Base-by-base conservation (phyloP, 2,797 vertebrate genomes). In the Xenopus petersii region DNA sequence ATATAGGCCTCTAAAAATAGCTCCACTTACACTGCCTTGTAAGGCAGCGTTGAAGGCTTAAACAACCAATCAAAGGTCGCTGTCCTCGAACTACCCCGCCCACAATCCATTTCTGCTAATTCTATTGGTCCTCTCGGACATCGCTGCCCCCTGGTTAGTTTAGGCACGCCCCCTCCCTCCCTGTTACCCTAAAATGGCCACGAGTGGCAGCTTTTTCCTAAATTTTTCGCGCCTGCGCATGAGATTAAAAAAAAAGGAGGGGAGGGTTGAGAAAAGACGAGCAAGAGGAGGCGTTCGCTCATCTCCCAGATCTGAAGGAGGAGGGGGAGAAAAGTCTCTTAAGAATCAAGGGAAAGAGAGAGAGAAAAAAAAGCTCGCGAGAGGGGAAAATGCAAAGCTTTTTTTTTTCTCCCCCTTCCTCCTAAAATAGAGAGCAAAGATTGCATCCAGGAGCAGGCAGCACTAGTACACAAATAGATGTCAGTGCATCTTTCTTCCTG, bases 1-100 rank as follows among this genome's bases (percentile, higher is more conserved):
- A 95, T 98, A 96, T 96, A 97, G 90, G 83, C 78, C 91, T 94
- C 95, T 95, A 97, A 95, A 97, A 98, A 97, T 98, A 98, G 95
- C 95, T 93, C 92, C 82, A 89, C 88, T 92, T 88, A 91, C 92
- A 49, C 92, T 90, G 88, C 93, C 93, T 89, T 91, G 89, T 91
- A 89, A 75, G 87, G 88, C 77, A 58, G 83, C 89, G 87, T 82
- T 87, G 91, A 90, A 88, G 86, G 62, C 46, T 21, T 0, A 0
- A 1, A 0, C 13, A 67, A 3, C 97, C 94, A 96, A 95, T 94
- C 81, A 12, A 0, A 2, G 0, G 1, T 0, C 5, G 12, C 11
- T 2, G 0, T 64, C 54, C 0, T 49, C 0, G 0, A 0, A 0
- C 0, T 8, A 62, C 81, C 12, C 88, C 91, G 66, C 90, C 92